phyloP scores from a whole-genome alignment of 2,888 invertebrate species.

The Dryobota labecula region DNA sequence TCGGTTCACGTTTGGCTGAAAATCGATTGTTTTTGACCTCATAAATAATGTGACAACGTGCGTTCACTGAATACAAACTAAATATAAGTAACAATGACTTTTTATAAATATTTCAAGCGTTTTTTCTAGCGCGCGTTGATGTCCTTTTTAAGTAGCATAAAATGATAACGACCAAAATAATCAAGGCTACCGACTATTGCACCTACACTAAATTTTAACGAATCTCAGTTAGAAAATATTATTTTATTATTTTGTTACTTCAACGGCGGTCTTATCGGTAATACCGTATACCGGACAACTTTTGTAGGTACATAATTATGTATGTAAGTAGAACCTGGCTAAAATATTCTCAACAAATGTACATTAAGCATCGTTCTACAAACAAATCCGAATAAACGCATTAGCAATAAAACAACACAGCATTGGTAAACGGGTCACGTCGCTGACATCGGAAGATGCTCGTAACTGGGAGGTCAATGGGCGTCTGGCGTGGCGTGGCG shows the following conservation, averaged over 20 bases:
- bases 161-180: background rate
- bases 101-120: conserved; percentile 4
- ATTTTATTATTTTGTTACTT: too few species aligned
- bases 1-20: conserved; percentile 38
- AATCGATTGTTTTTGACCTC: conserved; percentile 64
- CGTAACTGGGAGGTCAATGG: conserved; percentile 48
- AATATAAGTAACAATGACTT: conserved; percentile 42
- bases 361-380: conserved; percentile 11
- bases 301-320: background rate
- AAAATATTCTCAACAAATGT: conserved; percentile 17
- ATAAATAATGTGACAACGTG: conserved; percentile 35
- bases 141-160: conserved; percentile 8
- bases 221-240: background rate
- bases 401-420: conserved; percentile 30
- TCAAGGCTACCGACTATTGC: background rate
- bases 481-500: conserved; percentile 40
- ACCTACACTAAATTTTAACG: background rate
- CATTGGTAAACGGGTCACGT: conserved; percentile 47
- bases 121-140: conserved; percentile 5
- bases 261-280: background rate
- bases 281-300: background rate
- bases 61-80: conserved; percentile 44
- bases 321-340: background rate
- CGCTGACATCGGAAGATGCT: conserved; percentile 27
- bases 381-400: conserved; percentile 14